phyloP scores from a whole-genome alignment of 2,797 vertebrate species.

The Borostomias antarcticus region DNA sequence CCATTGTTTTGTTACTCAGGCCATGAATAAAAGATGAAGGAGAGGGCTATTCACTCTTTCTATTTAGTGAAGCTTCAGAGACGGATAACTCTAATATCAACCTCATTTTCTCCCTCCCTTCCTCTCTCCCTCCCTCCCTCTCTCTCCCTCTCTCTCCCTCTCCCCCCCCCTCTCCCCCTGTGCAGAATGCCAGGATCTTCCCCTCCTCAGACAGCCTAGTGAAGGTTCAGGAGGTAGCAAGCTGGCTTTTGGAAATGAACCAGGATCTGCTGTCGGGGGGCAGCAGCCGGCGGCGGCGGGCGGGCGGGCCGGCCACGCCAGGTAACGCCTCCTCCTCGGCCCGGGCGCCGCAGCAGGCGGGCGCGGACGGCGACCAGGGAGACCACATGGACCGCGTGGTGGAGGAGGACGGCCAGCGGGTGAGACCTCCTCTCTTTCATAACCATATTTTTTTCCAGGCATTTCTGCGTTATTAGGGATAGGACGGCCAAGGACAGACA shows the following conservation, averaged over 20 bases:
- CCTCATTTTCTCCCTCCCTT: not conserved
- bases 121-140: not conserved
- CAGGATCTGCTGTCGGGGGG: slow-evolving; percentile 99
- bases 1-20: slow-evolving; percentile 53
- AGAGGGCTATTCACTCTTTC: slow-evolving; percentile 26
- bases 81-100: slow-evolving; percentile 15
- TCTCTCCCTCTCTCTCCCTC: slow-evolving; percentile 18
- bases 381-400: slow-evolving; percentile 83
- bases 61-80: slow-evolving; percentile 23
- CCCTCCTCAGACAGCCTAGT: slow-evolving; percentile 98
- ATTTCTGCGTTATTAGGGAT: no score
- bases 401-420: slow-evolving; percentile 73
- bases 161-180: slow-evolving; percentile 29
- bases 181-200: slow-evolving; percentile 97
- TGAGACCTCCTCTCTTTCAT: slow-evolving; percentile 36
- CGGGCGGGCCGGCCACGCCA: slow-evolving; percentile 88
- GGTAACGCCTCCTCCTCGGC: slow-evolving; percentile 95
- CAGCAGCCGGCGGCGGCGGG: slow-evolving; percentile 96
- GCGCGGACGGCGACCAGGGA: slow-evolving; percentile 86
- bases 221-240: slow-evolving; percentile 99
- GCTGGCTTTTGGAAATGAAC: slow-evolving; percentile 99
- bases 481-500: not conserved
- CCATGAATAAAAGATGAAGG: slow-evolving; percentile 44
- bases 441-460: no score
- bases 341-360: slow-evolving; percentile 91